Base-by-base conservation (phyloP, 2,113 vertebrate species). In the Anoplopoma fimbria region DNA sequence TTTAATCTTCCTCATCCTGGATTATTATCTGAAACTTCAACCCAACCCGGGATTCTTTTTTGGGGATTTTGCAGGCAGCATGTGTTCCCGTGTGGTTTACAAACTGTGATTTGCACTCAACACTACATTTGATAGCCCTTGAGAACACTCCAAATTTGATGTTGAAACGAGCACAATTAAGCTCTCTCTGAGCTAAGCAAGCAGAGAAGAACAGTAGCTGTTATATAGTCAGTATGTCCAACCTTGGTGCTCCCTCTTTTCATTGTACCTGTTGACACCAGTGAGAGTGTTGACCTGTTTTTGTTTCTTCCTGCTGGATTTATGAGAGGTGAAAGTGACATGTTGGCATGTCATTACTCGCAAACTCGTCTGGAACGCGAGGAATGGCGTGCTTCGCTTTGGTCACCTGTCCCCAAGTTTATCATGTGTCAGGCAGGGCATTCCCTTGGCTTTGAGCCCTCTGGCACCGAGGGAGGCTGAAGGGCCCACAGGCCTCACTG, bases 401-500 rank as follows among this genome's bases (percentile, higher is more conserved):
- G 76, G 84, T 92, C 91, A 92, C 86, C 93, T 94, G 92, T 91
- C 85, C 82, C 81, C 34, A 42, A 34, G 79, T 89, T 81, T 49
- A 87, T 89, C 87, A 77, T 79, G 72, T 90, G 82, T 91, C 89
- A 84, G 47, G n/a, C 68, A 6, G 47, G 60, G 79, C 29, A 72
- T 84, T 85, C 36, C 29, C 75, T 82, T 89, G 90, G 85, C 87
- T 27, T 34, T 2, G 12, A 7, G 72, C 86, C 82, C 75, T 53
- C 55, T 85, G 83, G 88, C 84, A 84, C 74, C 25, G 40, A 14
- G 55, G 21, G 61, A 62, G 75, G 12, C 75, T 21, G 14, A 87
- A 72, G 69, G 65, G 53, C 62, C 34, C 47, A 3, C 71, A 13
- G 63, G 51, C 75, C 27, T 71, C 61, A 33, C 38, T 69, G 57